A percentile compares a stretch with the other conserved stretches of the same genome.
phyloP scores from a whole-genome alignment of 2,888 invertebrate genomes.

The Itoplectis maculator region DNA sequence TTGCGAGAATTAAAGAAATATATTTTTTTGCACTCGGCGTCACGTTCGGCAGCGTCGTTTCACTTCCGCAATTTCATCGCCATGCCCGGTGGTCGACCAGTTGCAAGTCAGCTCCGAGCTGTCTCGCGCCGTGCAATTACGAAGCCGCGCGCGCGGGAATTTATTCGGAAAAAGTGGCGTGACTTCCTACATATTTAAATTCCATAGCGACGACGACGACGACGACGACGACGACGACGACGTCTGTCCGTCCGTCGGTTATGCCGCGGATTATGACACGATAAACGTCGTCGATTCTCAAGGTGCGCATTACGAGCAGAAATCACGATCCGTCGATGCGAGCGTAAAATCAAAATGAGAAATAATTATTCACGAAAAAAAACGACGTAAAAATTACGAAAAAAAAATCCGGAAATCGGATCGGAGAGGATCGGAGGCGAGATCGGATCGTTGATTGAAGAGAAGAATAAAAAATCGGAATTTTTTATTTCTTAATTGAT shows the following conservation, averaged over 20 bases:
- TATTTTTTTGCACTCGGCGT: background rate
- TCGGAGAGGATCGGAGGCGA: no score
- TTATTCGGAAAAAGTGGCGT: background rate
- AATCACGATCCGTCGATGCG: no score
- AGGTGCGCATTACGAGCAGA: no score
- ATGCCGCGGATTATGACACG: background rate
- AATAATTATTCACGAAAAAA: no score
- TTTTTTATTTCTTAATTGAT: background rate
- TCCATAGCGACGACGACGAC: background rate
- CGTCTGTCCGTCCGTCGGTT: background rate
- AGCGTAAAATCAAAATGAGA: background rate
- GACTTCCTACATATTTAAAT: background rate
- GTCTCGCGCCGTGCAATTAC: slow-evolving; percentile 3
- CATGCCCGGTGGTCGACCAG: slow-evolving; percentile 25
- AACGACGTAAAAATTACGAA: no score
- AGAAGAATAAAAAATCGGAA: background rate
- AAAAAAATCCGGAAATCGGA: no score
- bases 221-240: no score
- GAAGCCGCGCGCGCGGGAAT: background rate
- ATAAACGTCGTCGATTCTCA: background rate
- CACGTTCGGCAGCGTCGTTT: slow-evolving; percentile 1
- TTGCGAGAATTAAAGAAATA: no score
- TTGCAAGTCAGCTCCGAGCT: slow-evolving; percentile 57
- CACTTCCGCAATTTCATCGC: slow-evolving; percentile 25
- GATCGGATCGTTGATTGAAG: background rate